These are phyloP conservation scores for Microcebus ravelobensis DNA, from an alignment of 2,113 vertebrate genomes.

Conservation along the genomic window DNA sequence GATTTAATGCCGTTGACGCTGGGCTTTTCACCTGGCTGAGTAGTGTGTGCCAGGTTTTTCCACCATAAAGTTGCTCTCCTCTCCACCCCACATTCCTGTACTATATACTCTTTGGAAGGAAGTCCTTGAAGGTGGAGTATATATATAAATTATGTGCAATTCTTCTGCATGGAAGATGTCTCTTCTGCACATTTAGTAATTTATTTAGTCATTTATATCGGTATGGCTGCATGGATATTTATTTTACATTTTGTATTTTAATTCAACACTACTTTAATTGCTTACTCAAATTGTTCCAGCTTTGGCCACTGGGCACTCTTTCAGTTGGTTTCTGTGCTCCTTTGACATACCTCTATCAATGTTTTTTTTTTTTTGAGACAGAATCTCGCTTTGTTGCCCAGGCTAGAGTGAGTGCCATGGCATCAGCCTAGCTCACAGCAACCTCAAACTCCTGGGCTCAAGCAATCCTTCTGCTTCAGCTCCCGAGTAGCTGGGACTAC, in stretches of 20 bases:
- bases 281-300: background rate
- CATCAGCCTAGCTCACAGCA: too few relatives aligned
- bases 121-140: background rate
- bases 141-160: background rate
- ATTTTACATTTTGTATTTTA: conserved; percentile 5
- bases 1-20: background rate
- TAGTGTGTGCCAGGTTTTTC: background rate
- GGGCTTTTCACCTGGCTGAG: background rate
- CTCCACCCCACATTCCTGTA: background rate
- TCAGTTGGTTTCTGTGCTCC: background rate
- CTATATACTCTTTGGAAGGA: background rate
- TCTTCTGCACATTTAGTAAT: background rate
- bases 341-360: background rate
- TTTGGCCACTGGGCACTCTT: background rate
- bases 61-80: background rate
- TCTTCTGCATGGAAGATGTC: background rate
- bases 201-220: background rate
- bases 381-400: too few relatives aligned
- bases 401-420: too few relatives aligned
- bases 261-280: background rate
- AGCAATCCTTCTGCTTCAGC: too few relatives aligned
- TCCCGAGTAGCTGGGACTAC: too few relatives aligned
- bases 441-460: too few relatives aligned
- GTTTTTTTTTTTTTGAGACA: background rate
- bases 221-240: background rate